A percentile compares a stretch with the other conserved stretches of the same genome.
phyloP scores from a whole-genome alignment of 1,140 invertebrate genomes.

The Diprion similis region DNA sequence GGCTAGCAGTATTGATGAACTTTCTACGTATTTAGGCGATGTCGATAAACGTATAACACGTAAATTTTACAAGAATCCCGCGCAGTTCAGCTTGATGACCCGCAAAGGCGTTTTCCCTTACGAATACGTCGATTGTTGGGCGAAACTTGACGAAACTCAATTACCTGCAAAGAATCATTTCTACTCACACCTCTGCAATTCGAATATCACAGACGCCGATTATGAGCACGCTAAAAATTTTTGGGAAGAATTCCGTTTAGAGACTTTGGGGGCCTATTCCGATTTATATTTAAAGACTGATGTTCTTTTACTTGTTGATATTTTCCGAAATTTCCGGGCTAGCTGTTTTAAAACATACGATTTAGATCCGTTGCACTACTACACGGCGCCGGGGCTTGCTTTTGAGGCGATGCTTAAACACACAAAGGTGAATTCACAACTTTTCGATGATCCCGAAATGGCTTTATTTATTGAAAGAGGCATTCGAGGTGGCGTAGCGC shows the following conservation, averaged over 20 bases:
- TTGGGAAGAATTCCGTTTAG: too few relatives aligned
- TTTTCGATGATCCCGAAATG: slow-evolving; percentile 59
- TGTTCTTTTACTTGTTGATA: slow-evolving; percentile 37
- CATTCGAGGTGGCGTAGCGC: slow-evolving; percentile 51
- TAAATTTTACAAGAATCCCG: slow-evolving; percentile 11
- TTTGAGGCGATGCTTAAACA: slow-evolving; percentile 54
- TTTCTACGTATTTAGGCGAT: slow-evolving; percentile 30
- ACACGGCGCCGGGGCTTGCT: slow-evolving; percentile 49
- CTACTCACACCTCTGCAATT: slow-evolving; percentile 24
- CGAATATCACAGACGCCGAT: too few relatives aligned
- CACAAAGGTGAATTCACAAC: slow-evolving; percentile 54
- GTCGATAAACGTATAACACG: slow-evolving; percentile 24
- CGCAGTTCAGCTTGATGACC: slow-evolving; percentile 29
- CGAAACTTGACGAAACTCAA: slow-evolving; percentile 38
- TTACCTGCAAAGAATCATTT: slow-evolving; percentile 49
- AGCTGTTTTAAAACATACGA: slow-evolving; percentile 24
- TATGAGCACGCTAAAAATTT: too few relatives aligned
- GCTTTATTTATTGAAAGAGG: slow-evolving; percentile 51
- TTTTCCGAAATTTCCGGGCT: slow-evolving; percentile 60
- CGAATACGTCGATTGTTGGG: slow-evolving; percentile 41
- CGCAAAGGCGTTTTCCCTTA: slow-evolving; percentile 43
- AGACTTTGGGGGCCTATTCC: too few relatives aligned
- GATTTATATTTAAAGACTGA: too few relatives aligned
- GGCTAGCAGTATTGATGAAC: background rate
- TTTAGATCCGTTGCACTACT: slow-evolving; percentile 49